phyloP scores from a whole-genome alignment of 1,140 invertebrate genomes.

The Lycorma delicatula region DNA sequence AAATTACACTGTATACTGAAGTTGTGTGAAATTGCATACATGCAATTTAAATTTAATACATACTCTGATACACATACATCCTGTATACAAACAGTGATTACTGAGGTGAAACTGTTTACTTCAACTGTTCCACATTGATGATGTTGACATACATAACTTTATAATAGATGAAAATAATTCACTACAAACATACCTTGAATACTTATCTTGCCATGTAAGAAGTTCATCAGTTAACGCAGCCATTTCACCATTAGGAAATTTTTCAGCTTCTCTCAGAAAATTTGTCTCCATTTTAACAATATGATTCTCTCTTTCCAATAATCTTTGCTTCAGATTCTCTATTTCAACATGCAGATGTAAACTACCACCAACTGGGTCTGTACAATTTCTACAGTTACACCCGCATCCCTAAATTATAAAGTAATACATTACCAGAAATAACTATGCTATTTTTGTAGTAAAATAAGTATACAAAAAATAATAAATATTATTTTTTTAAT shows the following conservation, averaged over 20 bases:
- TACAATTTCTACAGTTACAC: constrained; percentile 45
- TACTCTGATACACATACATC: too few relatives aligned
- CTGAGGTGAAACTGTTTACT: not conserved
- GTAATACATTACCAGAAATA: too few relatives aligned
- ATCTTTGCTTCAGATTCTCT: constrained; percentile 70
- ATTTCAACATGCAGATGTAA: constrained; percentile 78
- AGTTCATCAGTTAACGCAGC: constrained; percentile 77
- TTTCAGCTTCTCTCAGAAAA: constrained; percentile 69
- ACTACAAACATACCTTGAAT: constrained; percentile 57
- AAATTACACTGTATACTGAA: too few relatives aligned
- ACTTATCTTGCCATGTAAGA: constrained; percentile 82
- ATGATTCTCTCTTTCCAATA: constrained; percentile 71
- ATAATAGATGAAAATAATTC: constrained; percentile 6
- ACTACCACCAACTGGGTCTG: constrained; percentile 44
- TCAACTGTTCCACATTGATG: not conserved
- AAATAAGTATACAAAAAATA: too few relatives aligned
- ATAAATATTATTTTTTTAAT: too few relatives aligned
- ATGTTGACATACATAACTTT: too few relatives aligned
- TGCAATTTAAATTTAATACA: too few relatives aligned
- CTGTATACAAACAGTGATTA: too few relatives aligned
- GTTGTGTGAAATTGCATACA: too few relatives aligned
- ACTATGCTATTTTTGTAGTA: too few relatives aligned
- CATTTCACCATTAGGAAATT: constrained; percentile 59
- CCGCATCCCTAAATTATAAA: constrained; percentile 58
- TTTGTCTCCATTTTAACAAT: constrained; percentile 78